A percentile compares a stretch with the other conserved stretches of the same genome.
Conservation (phyloP, 2,113 vertebrate species). For the Anhinga rufa region DNA sequence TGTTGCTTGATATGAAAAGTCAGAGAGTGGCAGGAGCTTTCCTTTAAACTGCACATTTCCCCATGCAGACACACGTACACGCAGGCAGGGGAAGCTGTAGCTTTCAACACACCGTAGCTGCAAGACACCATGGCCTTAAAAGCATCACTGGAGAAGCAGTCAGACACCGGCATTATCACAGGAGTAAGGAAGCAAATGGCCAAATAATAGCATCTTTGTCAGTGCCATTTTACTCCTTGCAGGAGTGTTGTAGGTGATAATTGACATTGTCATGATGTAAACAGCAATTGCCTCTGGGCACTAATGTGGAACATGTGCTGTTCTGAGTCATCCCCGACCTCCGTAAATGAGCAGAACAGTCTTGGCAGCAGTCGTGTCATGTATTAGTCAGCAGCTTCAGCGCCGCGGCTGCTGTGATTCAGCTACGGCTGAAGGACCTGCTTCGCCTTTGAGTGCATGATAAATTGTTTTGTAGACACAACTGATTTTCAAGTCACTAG, state of each 20-base stretch:
- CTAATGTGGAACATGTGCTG: not conserved
- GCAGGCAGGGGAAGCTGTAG: not conserved
- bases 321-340: not conserved
- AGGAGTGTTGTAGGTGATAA: constrained; percentile 17
- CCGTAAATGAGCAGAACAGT: not conserved
- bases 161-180: not conserved
- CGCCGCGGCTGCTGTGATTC: not conserved
- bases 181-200: not conserved
- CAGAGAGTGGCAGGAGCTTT: rapidly evolving
- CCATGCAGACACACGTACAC: rapidly evolving
- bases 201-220: not conserved
- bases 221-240: not conserved
- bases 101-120: not conserved
- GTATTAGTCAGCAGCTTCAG: not conserved
- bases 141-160: not conserved
- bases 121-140: not conserved
- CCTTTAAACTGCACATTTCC: not conserved
- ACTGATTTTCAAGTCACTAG: not conserved
- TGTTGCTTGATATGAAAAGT: not conserved
- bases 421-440: not conserved
- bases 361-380: not conserved
- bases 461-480: rapidly evolving
- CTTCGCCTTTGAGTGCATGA: rapidly evolving
- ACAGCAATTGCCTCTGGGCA: not conserved
- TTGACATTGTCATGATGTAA: not conserved